Evolutionary conservation across 2,797 vertebrate species (phyloP), one percentile per base, ranked within the genome.

Genomic region (Hirundo rustica): DNA sequence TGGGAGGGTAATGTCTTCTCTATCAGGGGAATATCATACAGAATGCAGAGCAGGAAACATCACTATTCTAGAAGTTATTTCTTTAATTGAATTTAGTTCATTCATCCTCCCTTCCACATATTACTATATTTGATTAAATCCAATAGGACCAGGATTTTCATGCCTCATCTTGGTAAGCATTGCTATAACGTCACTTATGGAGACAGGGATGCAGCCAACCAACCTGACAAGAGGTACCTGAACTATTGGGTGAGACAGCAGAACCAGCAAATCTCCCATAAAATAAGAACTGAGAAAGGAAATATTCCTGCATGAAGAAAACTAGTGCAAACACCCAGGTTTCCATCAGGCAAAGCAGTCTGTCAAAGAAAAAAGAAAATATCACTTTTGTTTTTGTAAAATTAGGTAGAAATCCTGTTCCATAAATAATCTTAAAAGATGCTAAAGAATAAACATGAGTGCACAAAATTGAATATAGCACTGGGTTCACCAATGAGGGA

Each of bases 71-170:
- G 10, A 83, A 76, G 10, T 51, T 62, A 61, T 29, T 77, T 60
- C 9, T 77, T 54, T 50, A 30, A 67, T 18, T 54, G 12, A 50
- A 58, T 92, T 80, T 47, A 18, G 36, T 62, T 72, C 3, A 9
- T 36, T 76, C 38, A 47, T 45, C 27, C 10, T 38, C 13, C 8
- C 9, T 85, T 80, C 25, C 16, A 50, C 0, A 0, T 67, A 40
- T 75, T 55, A 65, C 20, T 85, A 26, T 42, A 74, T 89, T 73
- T 74, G 1, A 64, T 77, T 26, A 38, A 32, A 77, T 73, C 44
- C 19, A 57, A 58, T 11, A 51, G 51, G n/a, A 10, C 9, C 32
- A 61, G 23, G 34, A 45, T 88, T 53, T 45, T 94, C 2, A 45
- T 40, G 29, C 57, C 40, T 16, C 16, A 44, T 38, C 25, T 67